Conservation (phyloP, 1,140 invertebrate genomes). For the Zaprionus gabonicus region DNA sequence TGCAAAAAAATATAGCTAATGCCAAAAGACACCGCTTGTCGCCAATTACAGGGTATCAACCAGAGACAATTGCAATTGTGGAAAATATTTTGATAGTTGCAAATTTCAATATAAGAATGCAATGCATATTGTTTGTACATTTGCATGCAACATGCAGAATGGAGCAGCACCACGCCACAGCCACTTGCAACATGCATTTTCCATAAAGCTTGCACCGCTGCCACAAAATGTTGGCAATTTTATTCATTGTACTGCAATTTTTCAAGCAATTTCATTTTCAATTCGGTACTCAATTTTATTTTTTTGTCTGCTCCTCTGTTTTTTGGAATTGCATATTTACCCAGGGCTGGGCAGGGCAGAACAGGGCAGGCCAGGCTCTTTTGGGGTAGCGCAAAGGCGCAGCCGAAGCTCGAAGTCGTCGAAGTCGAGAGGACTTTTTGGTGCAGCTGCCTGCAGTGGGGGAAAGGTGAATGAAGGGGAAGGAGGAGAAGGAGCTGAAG, state of each 20-base stretch:
- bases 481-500: conserved; percentile 6
- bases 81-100: conserved; percentile 64
- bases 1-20: neutral
- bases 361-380: neutral
- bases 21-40: neutral
- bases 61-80: conserved; percentile 36
- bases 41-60: conserved; percentile 14
- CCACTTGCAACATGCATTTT: conserved; percentile 70
- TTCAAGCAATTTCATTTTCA: conserved; percentile 54
- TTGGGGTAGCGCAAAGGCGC: conserved; percentile 2
- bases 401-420: conserved; percentile 24
- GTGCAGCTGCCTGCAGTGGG: conserved; percentile 29
- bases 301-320: conserved; percentile 19
- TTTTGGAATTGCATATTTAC: conserved; percentile 58
- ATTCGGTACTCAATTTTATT: conserved; percentile 23
- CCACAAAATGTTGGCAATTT: conserved; percentile 63
- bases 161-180: conserved; percentile 8
- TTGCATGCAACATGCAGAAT: conserved; percentile 55
- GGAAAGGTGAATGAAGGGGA: neutral
- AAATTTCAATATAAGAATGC: conserved; percentile 56
- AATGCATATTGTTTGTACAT: conserved; percentile 57
- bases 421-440: conserved; percentile 43
- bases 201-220: conserved; percentile 68
- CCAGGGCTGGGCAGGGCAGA: neutral
- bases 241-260: conserved; percentile 62